Conservation (phyloP, 1,140 invertebrate genomes). For the Microplitis demolitor region DNA sequence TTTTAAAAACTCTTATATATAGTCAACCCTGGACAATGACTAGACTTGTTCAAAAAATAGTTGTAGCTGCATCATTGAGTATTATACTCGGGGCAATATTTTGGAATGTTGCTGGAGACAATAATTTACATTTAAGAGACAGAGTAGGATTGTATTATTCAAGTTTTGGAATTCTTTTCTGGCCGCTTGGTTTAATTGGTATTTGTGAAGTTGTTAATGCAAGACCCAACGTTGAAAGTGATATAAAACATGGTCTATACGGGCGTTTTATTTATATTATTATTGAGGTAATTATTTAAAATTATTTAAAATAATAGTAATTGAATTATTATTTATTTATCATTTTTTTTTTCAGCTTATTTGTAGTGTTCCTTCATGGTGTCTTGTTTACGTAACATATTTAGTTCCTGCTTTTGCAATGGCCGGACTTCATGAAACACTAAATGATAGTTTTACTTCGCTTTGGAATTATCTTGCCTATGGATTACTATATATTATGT, state of each 20-base stretch:
- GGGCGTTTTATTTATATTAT: slow-evolving; percentile 78
- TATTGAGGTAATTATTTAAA: slow-evolving; percentile 68
- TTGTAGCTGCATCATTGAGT: slow-evolving; percentile 79
- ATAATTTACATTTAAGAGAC: slow-evolving; percentile 74
- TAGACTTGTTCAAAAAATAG: slow-evolving; percentile 75
- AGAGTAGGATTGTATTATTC: slow-evolving; percentile 84
- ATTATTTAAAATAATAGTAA: background rate
- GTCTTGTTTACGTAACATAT: slow-evolving; percentile 78
- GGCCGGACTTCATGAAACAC: slow-evolving; percentile 71
- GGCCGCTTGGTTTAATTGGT: slow-evolving; percentile 75
- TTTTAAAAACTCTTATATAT: slow-evolving; percentile 72
- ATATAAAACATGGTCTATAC: slow-evolving; percentile 80
- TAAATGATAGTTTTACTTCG: slow-evolving; percentile 53
- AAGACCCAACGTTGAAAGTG: slow-evolving; percentile 74
- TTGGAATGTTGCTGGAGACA: slow-evolving; percentile 81
- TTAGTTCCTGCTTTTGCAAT: slow-evolving; percentile 87
- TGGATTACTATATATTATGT: slow-evolving; percentile 78
- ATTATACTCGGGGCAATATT: slow-evolving; percentile 85
- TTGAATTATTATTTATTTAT: background rate
- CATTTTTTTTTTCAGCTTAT: slow-evolving; percentile 60
- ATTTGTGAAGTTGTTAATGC: slow-evolving; percentile 72
- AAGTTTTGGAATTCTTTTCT: slow-evolving; percentile 76
- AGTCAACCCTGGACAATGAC: slow-evolving; percentile 86
- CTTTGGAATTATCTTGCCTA: slow-evolving; percentile 51
- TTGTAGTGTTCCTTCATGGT: slow-evolving; percentile 67